Percentiles rank a stretch among this genome's conserved stretches.
phyloP scores from a whole-genome alignment of 2,888 invertebrate genomes.

The Polymixis lichenea region DNA sequence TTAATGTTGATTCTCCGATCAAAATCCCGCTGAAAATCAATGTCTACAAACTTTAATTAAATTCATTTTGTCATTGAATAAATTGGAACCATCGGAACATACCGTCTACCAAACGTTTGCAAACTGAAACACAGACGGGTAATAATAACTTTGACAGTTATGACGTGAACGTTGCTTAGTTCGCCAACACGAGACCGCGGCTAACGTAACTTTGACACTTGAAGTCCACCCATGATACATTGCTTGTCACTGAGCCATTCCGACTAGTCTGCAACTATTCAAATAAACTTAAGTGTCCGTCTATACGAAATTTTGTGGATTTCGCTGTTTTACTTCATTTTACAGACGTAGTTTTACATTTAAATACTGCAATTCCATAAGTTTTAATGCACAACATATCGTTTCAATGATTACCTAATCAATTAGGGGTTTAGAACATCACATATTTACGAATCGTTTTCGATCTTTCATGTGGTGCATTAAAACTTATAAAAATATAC shows the following conservation, averaged over 20 bases:
- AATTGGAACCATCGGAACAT: conserved; percentile 62
- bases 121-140: conserved; percentile 74
- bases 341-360: too few relatives aligned
- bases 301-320: too few relatives aligned
- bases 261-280: conserved; percentile 53
- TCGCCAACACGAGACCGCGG: conserved; percentile 73
- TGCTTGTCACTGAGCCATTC: conserved; percentile 71
- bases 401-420: too few relatives aligned
- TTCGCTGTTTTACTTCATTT: too few relatives aligned
- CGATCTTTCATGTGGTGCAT: too few relatives aligned
- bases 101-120: conserved; percentile 67
- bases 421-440: too few relatives aligned
- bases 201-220: conserved; percentile 84
- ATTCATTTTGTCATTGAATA: conserved; percentile 77
- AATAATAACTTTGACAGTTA: conserved; percentile 86
- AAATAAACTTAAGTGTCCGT: conserved; percentile 32
- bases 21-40: conserved; percentile 71
- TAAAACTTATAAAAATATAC: too few relatives aligned
- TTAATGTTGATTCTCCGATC: conserved; percentile 68
- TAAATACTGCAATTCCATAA: too few relatives aligned
- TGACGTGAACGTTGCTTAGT: conserved; percentile 78
- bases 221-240: conserved; percentile 77
- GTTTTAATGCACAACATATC: too few relatives aligned
- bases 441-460: too few relatives aligned
- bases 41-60: conserved; percentile 77